Percentiles rank a stretch among this genome's conserved stretches.
phyloP scores from a whole-genome alignment of 2,113 vertebrate genomes.

The Pterocles gutturalis region DNA sequence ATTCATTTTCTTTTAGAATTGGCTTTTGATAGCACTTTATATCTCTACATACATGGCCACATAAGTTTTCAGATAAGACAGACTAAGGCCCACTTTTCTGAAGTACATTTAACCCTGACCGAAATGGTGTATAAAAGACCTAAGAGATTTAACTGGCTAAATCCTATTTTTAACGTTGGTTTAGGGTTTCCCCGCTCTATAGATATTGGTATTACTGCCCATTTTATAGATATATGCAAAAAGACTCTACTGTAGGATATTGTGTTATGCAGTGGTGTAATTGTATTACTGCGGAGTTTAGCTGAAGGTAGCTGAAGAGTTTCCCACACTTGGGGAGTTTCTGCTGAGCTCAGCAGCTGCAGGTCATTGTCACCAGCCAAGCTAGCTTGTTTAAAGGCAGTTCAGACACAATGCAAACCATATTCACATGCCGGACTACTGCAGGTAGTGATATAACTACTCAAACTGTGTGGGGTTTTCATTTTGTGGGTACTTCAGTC shows the following conservation, averaged over 20 bases:
- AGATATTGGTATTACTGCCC: not conserved
- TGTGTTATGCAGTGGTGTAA: not conserved
- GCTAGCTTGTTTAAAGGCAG: not conserved
- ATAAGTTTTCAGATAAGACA: not conserved
- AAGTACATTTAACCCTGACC: not conserved
- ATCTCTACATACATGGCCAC: not conserved
- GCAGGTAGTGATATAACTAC: not conserved
- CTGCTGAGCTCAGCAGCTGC: not conserved
- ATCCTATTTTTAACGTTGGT: not conserved
- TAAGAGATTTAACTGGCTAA: not conserved
- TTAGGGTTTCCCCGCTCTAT: not conserved
- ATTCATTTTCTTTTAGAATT: not conserved
- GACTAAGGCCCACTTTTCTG: not conserved
- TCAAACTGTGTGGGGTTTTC: not conserved
- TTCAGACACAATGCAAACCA: not conserved
- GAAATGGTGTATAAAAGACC: not conserved
- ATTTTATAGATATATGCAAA: not conserved
- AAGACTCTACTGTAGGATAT: not conserved
- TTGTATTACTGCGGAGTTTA: fast-evolving
- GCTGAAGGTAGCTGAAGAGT: not conserved
- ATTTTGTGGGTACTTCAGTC: not conserved
- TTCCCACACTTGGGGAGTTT: not conserved
- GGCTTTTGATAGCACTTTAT: not conserved
- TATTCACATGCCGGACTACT: not conserved
- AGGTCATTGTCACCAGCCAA: fast-evolving